Base-by-base conservation (phyloP, 2,888 invertebrate genomes). In the Cyclophora punctaria region DNA sequence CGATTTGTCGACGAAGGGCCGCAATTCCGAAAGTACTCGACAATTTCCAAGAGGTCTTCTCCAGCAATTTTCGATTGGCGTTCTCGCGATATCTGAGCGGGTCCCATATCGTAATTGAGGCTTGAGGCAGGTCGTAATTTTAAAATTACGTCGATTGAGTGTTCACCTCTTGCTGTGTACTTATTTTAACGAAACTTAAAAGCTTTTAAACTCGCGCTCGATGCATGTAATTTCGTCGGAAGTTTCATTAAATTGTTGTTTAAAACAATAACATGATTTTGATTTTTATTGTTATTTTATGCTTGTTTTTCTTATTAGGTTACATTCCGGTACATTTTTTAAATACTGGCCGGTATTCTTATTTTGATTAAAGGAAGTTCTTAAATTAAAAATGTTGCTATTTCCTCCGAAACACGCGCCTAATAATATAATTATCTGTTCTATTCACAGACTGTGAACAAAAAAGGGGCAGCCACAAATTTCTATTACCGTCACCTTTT, bases 111-210 rank as follows among this genome's bases (percentile, higher is more conserved):
- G 74, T 83, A 83, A 83, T 83, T 80, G 80, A 78, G 68, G 77
- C 80, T 80, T 80, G 72, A 67, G 80, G 82, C 82, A 79, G 74
- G 73, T 80, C 75, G 79, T 79, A 80, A 83, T 86, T 85, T 84
- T 75, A 74, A 85, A 83, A 86, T 85, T 82, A 79, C 80, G 71
- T 61, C 72, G 75, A 83, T 83, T 80, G 75, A 81, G 79, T 75
- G 76, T 73, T 81, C 78, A 78, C 73, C 73, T 78, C 73, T 77
- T 77, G 68, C 66, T 69, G 64, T 57, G 52, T 52, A 53, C 57
- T 61, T 61, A 57, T 56, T 59, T 52, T 64, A 67, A 66, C 56
- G 52, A 70, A 78, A 67, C 68, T 68, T 71, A 71, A 76, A 73
- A 69, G 71, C 73, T 68, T 74, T 75, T 69, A 73, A 71, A 72